Conservation (phyloP, 2,888 invertebrate genomes). For the Ecliptopera silaceata region DNA sequence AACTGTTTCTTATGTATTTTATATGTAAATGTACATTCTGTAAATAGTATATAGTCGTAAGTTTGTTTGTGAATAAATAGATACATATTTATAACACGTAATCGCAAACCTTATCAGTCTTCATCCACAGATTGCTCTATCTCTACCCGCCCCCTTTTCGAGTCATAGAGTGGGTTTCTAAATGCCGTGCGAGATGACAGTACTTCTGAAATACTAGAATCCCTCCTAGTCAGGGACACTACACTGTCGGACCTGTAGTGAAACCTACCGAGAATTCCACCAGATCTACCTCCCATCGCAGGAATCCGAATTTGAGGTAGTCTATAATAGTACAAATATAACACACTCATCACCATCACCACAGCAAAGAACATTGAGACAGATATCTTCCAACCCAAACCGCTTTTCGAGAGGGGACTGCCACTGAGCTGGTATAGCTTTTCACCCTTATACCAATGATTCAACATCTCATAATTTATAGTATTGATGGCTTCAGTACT, state of each 20-base stretch:
- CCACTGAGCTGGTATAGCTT: slow-evolving; percentile 59
- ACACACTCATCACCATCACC: slow-evolving; percentile 47
- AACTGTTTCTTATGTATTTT: too few species aligned
- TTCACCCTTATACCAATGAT: slow-evolving; percentile 51
- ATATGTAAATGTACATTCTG: too few species aligned
- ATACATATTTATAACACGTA: background rate
- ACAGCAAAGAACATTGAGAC: slow-evolving; percentile 66
- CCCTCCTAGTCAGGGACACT: slow-evolving; percentile 67
- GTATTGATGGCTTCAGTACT: slow-evolving; percentile 59
- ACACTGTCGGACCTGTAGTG: slow-evolving; percentile 69
- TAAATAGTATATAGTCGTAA: too few species aligned
- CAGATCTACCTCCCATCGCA: slow-evolving; percentile 38
- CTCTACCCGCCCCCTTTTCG: slow-evolving; percentile 64
- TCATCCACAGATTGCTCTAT: slow-evolving; percentile 55
- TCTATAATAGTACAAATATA: slow-evolving; percentile 69
- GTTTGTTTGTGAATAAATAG: too few species aligned
- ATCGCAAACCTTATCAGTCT: slow-evolving; percentile 37
- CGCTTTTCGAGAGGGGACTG: slow-evolving; percentile 55
- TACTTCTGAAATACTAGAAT: slow-evolving; percentile 51
- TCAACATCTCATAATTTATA: slow-evolving; percentile 51
- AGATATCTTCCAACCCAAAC: slow-evolving; percentile 60
- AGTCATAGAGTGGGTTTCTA: slow-evolving; percentile 72
- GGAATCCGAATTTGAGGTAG: slow-evolving; percentile 48
- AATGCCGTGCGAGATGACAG: slow-evolving; percentile 57
- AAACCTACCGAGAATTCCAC: slow-evolving; percentile 57